Evolutionary conservation across 2,888 invertebrate species (phyloP), one percentile per base, ranked within the genome.

Genomic region (Hypena proboscidalis): DNA sequence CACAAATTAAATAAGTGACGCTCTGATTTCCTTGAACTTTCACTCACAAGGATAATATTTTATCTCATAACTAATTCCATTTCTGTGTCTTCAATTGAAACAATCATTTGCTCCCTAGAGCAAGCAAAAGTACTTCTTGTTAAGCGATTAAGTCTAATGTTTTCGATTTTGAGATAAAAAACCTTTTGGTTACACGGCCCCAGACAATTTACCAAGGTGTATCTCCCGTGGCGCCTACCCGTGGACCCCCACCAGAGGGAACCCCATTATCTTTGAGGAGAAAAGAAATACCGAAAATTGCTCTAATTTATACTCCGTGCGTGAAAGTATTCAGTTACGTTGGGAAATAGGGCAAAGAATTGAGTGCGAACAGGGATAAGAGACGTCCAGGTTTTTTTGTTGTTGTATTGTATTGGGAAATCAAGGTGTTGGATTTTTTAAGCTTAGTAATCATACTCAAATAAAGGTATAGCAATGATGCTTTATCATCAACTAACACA

Each of bases 201-300:
- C 48, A 38, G 42, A 57, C 56, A 61, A 63, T 62, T 63, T 60
- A 35, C 45, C 37, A 32, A 37, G 39, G 46, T 52, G 57, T 50
- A 61, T 67, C 73, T 68, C 80, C 77, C 67, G 75, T 45, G 69
- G 83, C 65, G 79, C 62, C 80, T 85, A n/a, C n/a, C n/a, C 83
- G 79, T 86, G 85, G 85, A 77, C 77, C 61, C 50, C 64, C 80
- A 57, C 80, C 69, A 52, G 58, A 65, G 83, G 83, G 83, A 74
- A 65, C 70, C 58, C 77, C 67, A 82, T 84, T 86, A 85, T 83
- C 80, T 80, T 77, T 72, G 71, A 77, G 72, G 54, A 73, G 80
- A 76, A 78, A 81, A 81, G 78, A 81, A 85, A 81, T 80, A 74
- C 72, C 74, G 69, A 69, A 82, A 83, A 85, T 83, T 73, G 71